Base-by-base conservation (phyloP, 64 coral and sea anemone genomes). In the Trachythela sp. region DNA sequence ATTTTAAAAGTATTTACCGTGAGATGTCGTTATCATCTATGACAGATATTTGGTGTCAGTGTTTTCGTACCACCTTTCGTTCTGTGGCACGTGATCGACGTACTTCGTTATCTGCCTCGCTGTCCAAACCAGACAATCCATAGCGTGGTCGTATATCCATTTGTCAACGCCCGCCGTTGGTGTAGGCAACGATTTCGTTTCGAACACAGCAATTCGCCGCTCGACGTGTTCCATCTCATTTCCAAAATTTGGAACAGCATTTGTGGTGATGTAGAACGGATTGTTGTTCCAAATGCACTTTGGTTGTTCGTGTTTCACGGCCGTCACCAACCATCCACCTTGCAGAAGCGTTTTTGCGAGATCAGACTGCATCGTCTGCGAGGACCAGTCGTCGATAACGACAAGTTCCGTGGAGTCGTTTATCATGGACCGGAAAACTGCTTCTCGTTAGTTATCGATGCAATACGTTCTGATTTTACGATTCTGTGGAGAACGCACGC, bases 111-210 rank as follows among this genome's bases (percentile, higher is more conserved):
- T 24, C 27, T 88, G 54, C 18, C 70, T 40, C 14, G 86, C 86
- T 10, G 70, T 88, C 86, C 86, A 88, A 22, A 51, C 86, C 24
- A 88, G 36, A 40, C 86, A 88, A 43, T 88, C 86, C 86, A 88
- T 88, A 35, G 86, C 58, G 86, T 88, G 54, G 6, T 88, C 39
- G 36, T 41, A 9, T 35, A 88, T 88, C 86, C 86, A 88, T 30
- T 35, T 30, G 43, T 88, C 59, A 4, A 88, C 54, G 54, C 43
- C 43, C 0, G 86, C 56, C 15, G 54, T 17, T 39, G 59, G 60
- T 67, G 36, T 70, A 4, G 39, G 20, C 39, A 77, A 56, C 40
- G 64, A 8, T 7, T 17, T 37, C 15, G 87, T 88, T 10, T 88
- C 9, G 14, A 77, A 88, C 38, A 77, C 68, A 36, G 43, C 11